Base-by-base conservation (phyloP, 2,888 invertebrate species). In the Schizaphis graminum region DNA sequence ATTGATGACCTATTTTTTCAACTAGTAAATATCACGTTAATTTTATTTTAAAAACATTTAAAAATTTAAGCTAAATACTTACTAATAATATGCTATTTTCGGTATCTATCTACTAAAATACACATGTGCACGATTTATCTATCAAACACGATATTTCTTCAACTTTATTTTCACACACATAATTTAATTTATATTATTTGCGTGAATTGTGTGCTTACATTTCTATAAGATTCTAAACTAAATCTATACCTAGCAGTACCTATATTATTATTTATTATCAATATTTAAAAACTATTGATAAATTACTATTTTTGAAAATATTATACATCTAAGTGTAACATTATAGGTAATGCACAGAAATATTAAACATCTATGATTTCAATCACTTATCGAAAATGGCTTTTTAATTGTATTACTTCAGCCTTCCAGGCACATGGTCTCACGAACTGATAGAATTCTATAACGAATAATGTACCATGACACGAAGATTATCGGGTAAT, bases 381-480 rank as follows among this genome's bases (percentile, higher is more conserved):
- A 61, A 61, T 47, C 47, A 35, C 77, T 21, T 21, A 35, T 77
- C 35, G 77, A 26, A 47, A 47, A 61, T 90, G 13, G 44, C 28
- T n/a, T 67, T 49, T 28, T 89, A 24, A 67, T n/a, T n/a, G 90
- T 47, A n/a, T 35, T 44, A 47, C 41, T 21, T 24, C 24, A 26
- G 91, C 91, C 91, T 77, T 49, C 91, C 35, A 35, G 91, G 91
- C 35, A 91, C 56, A n/a, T 13, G 41, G 85, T 91, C 85, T 56
- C 85, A 56, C 91, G 91, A 49, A 56, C n/a, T 3, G 56, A 91
- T 57, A 85, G 56, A 53, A 44, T 56, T 56, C 44, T 44, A 28
- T 85, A 21, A 44, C 91, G 85, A 56, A 91, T 85, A 41, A 41
- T 56, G 24, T 28, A 67, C 47, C 61, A 21, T 67, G n/a, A n/a